These are phyloP conservation scores for Drosophila kepulauana DNA, from an alignment of 1,140 invertebrate species.

Conservation along the genomic window DNA sequence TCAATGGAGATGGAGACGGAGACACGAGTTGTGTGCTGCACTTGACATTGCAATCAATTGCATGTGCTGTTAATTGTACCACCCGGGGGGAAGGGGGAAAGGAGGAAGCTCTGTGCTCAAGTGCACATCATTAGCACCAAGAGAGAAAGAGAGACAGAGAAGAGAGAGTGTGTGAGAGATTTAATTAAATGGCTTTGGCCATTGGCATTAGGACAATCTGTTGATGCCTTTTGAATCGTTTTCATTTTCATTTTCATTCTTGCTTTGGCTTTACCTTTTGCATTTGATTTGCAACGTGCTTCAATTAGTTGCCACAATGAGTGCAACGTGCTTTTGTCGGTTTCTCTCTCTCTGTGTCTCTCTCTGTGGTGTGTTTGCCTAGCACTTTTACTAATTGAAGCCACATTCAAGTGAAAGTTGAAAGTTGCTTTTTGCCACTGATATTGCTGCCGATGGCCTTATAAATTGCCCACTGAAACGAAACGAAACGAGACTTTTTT, in stretches of 20 bases:
- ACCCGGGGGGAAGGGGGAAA: neutral
- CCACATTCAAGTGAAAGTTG: constrained; percentile 35
- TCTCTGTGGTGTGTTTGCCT: constrained; percentile 20
- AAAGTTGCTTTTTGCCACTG: neutral
- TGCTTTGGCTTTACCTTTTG: constrained; percentile 20
- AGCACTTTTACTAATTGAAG: constrained; percentile 76
- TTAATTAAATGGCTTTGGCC: constrained; percentile 69
- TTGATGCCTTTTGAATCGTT: constrained; percentile 48
- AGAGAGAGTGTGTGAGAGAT: constrained; percentile 42
- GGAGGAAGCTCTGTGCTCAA: constrained; percentile 32
- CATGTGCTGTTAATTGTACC: constrained; percentile 8
- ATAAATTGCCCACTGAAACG: constrained; percentile 69
- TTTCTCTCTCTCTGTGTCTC: constrained; percentile 13
- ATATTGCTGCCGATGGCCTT: constrained; percentile 68
- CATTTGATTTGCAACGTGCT: constrained; percentile 45
- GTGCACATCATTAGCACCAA: constrained; percentile 67
- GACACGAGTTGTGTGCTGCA: neutral
- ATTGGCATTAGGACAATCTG: constrained; percentile 47
- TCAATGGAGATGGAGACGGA: neutral
- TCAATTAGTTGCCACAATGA: constrained; percentile 50
- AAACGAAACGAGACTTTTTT: constrained; percentile 57
- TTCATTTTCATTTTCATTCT: constrained; percentile 12
- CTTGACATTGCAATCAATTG: constrained; percentile 10
- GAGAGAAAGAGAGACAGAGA: too few relatives aligned
- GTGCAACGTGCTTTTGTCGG: constrained; percentile 2